phyloP scores from a whole-genome alignment of 2,113 vertebrate genomes.

The Amphilophus citrinellus region DNA sequence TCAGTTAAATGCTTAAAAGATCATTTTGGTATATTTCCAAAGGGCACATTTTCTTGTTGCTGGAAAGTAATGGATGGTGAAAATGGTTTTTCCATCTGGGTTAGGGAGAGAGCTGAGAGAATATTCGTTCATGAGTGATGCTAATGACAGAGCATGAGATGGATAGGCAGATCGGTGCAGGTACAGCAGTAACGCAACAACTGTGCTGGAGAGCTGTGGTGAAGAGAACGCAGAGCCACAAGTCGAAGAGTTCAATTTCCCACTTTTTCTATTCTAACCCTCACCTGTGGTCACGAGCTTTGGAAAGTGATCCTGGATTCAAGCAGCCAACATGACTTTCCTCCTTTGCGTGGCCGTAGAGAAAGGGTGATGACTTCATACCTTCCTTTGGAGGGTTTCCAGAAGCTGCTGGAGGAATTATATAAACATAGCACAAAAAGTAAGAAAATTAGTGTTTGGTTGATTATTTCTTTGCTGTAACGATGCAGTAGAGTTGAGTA shows the following conservation, averaged over 20 bases:
- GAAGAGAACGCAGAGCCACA: neutral
- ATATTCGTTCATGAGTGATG: neutral
- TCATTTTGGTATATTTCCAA: neutral
- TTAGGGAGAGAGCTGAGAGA: too few species aligned
- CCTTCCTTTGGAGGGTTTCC: too few species aligned
- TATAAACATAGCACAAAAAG: too few species aligned
- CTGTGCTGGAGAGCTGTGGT: neutral
- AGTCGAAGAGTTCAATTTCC: neutral
- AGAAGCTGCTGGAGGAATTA: too few species aligned
- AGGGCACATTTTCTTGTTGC: neutral
- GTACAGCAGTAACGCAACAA: neutral
- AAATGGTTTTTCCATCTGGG: conserved; percentile 2
- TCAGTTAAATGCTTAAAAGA: neutral
- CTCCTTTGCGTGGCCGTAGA: neutral
- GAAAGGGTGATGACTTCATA: neutral
- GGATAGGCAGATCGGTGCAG: neutral
- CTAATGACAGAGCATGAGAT: neutral
- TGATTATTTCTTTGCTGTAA: too few species aligned
- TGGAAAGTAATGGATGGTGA: neutral
- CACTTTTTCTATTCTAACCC: neutral
- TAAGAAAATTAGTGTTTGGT: too few species aligned
- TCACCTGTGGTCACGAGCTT: neutral
- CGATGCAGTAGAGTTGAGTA: too few species aligned
- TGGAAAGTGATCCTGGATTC: neutral
- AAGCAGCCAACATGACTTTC: neutral